Evolutionary conservation across 37 sponge, comb jelly and placozoan genomes (phyloP).

Genomic region (Axinella damicornis): DNA sequence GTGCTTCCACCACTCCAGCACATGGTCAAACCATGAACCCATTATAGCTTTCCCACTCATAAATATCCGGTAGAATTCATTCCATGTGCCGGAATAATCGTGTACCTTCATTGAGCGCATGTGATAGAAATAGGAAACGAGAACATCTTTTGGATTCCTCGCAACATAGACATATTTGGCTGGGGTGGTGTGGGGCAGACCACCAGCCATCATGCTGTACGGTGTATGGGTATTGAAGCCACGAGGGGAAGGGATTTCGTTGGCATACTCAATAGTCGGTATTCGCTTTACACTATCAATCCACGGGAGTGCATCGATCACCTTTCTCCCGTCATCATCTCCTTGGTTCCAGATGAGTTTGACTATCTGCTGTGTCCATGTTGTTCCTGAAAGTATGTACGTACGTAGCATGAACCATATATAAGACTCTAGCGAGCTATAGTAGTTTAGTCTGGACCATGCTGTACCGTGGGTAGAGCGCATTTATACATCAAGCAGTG

Average conservation of each 20-base stretch:
- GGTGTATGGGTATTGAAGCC: constrained; percentile 53
- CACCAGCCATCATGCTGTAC: constrained; percentile 37
- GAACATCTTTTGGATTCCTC: constrained; percentile 71
- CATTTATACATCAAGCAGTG: no score
- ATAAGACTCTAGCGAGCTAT: no score
- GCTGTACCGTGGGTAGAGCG: no score
- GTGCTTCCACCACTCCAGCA: constrained; percentile 45
- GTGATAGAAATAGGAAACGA: constrained; percentile 47
- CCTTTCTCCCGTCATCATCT: background rate
- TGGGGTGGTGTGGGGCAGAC: constrained; percentile 20
- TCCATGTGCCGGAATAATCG: background rate
- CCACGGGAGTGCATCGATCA: background rate
- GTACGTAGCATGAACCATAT: no score
- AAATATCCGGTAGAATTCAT: constrained; percentile 1
- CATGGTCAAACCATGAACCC: constrained; percentile 56
- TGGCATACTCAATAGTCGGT: background rate
- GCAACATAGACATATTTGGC: constrained; percentile 62
- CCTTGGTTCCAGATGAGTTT: constrained; percentile 2
- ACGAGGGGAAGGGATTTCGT: constrained; percentile 45
- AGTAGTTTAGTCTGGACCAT: no score
- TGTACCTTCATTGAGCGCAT: no score
- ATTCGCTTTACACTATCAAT: background rate
- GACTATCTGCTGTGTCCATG: background rate
- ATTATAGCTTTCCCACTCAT: constrained; percentile 23
- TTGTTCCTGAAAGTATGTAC: background rate